Conservation (phyloP, 30 jellyfish, hydroid and myxozoan genomes). For the Aurelia coerulea region DNA sequence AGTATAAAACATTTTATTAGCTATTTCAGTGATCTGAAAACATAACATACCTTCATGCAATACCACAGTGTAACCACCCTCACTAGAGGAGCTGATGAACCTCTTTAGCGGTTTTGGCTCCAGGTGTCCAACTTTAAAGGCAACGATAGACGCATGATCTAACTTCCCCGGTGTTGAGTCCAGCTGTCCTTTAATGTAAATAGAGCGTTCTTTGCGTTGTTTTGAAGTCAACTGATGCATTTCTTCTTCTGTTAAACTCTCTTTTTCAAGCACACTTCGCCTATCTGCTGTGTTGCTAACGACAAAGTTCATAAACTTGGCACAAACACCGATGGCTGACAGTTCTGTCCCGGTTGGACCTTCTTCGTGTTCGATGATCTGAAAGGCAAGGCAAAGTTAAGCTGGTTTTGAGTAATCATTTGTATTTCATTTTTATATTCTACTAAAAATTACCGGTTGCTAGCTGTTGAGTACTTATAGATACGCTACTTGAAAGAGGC, state of each 20-base stretch:
- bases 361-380: slow-evolving; percentile 50
- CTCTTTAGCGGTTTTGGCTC: slow-evolving; percentile 30
- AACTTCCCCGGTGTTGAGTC: slow-evolving; percentile 79
- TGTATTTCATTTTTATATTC: no score
- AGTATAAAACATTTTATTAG: no score
- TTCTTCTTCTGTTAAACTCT: slow-evolving; percentile 36
- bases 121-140: slow-evolving; percentile 75
- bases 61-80: not conserved
- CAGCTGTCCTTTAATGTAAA: slow-evolving; percentile 43
- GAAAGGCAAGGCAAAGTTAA: not conserved
- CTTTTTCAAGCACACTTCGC: slow-evolving; percentile 65
- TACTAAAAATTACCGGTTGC: no score
- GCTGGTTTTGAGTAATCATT: no score
- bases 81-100: not conserved
- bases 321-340: slow-evolving; percentile 82
- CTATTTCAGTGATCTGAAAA: no score
- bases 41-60: slow-evolving; percentile 12
- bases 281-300: slow-evolving; percentile 62
- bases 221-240: slow-evolving; percentile 38
- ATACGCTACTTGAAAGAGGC: no score
- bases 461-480: no score
- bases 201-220: slow-evolving; percentile 63
- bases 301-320: slow-evolving; percentile 74
- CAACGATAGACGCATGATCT: slow-evolving; percentile 93
- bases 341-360: slow-evolving; percentile 53